These are phyloP conservation scores for Rachycentron canadum DNA, from an alignment of 2,797 vertebrate genomes.

Conservation along the genomic window DNA sequence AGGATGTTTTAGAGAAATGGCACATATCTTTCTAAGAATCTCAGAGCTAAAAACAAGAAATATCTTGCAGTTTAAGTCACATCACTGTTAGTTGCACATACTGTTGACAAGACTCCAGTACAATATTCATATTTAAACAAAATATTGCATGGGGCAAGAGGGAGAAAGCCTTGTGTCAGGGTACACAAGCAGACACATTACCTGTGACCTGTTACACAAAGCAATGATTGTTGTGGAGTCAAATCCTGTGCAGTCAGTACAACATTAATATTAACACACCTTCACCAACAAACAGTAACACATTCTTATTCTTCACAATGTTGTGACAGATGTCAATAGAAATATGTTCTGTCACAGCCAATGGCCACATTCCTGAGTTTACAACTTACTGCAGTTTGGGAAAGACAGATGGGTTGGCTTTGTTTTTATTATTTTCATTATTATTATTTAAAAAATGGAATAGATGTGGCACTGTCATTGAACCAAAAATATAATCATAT, in stretches of 20 bases:
- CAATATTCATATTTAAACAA: slow-evolving; percentile 22
- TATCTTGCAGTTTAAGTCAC: slow-evolving; percentile 1
- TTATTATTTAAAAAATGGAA: neutral
- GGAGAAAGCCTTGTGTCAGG: slow-evolving; percentile 29
- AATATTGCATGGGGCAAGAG: slow-evolving; percentile 33
- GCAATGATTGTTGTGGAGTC: slow-evolving; percentile 45
- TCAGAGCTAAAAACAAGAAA: slow-evolving; percentile 12
- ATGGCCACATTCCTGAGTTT: neutral
- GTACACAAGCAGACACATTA: slow-evolving; percentile 38
- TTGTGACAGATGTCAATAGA: slow-evolving; percentile 3
- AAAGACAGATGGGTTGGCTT: no score
- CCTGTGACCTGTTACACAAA: slow-evolving; percentile 48
- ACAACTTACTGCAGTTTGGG: neutral
- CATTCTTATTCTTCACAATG: neutral
- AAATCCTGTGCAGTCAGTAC: slow-evolving; percentile 22
- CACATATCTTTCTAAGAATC: neutral
- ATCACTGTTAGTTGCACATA: slow-evolving; percentile 10
- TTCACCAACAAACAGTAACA: slow-evolving; percentile 16
- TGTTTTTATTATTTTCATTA: neutral
- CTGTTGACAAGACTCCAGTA: slow-evolving; percentile 21
- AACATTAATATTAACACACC: slow-evolving; percentile 36
- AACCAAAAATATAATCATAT: neutral
- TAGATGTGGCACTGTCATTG: no score
- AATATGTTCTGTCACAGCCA: neutral
- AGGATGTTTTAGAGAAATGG: slow-evolving; percentile 4